Conservation (phyloP, 2,797 vertebrate species). For the Pipistrellus pygmaeus region DNA sequence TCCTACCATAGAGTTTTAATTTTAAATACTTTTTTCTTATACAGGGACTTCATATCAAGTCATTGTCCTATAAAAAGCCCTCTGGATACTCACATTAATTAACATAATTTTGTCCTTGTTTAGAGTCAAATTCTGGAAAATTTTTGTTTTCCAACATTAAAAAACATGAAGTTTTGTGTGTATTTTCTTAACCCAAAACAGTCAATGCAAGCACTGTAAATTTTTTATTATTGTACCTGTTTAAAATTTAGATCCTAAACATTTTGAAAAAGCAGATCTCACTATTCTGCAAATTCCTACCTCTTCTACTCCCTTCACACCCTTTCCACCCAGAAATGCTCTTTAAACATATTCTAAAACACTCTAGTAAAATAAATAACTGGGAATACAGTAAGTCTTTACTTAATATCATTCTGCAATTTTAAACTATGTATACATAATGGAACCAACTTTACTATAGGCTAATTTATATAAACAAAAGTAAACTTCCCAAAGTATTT, state of each 20-base stretch:
- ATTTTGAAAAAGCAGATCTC: neutral
- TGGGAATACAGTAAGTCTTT: neutral
- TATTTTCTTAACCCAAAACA: neutral
- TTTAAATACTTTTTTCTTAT: constrained; percentile 38
- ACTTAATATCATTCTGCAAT: neutral
- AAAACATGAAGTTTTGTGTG: neutral
- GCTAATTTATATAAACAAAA: neutral
- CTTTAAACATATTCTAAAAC: neutral
- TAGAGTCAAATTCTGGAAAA: constrained; percentile 5
- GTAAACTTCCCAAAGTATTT: neutral
- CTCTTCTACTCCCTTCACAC: neutral
- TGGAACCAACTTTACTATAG: neutral
- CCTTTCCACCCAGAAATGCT: constrained; percentile 13
- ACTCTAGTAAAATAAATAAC: neutral
- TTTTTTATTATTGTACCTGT: neutral
- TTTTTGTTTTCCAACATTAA: constrained; percentile 15
- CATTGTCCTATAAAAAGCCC: constrained; percentile 3
- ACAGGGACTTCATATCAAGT: constrained; percentile 25
- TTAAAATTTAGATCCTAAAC: constrained; percentile 46
- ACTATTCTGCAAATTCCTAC: neutral
- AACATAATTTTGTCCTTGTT: neutral
- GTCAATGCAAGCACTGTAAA: neutral
- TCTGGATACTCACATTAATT: neutral
- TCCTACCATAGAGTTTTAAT: neutral
- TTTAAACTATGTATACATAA: neutral